phyloP scores from a whole-genome alignment of 2,797 vertebrate species.

The Cynopterus sphinx region DNA sequence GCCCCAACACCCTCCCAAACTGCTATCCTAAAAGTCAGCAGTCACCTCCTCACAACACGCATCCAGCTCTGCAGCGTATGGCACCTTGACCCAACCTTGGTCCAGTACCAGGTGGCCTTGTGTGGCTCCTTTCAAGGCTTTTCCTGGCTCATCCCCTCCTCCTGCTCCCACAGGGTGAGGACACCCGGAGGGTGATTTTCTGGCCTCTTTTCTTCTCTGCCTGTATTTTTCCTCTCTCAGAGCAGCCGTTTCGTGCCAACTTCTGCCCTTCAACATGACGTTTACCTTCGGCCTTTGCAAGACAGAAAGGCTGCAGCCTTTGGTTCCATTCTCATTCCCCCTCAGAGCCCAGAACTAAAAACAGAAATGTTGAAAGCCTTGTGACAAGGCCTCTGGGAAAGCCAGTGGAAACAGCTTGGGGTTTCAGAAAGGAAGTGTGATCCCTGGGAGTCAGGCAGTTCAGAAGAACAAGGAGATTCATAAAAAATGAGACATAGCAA shows the following conservation, averaged over 20 bases:
- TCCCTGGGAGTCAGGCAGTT: not conserved
- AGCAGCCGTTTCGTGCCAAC: not conserved
- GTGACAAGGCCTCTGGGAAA: not conserved
- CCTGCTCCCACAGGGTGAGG: not conserved
- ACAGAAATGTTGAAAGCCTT: not conserved
- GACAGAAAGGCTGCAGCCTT: not conserved
- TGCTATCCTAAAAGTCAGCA: not conserved
- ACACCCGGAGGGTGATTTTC: not conserved
- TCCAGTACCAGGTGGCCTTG: not conserved
- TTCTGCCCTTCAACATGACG: not conserved
- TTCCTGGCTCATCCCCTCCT: not conserved
- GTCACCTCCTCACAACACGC: not conserved
- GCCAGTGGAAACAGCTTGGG: not conserved
- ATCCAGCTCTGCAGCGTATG: not conserved
- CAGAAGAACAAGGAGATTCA: not conserved
- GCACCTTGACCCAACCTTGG: accelerated
- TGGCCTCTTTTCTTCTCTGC: not conserved
- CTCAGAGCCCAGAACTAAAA: not conserved
- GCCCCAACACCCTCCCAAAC: not conserved
- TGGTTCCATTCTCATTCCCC: not conserved
- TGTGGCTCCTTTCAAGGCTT: not conserved
- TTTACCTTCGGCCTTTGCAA: not conserved
- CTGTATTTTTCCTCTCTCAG: not conserved
- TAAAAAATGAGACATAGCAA: accelerated
- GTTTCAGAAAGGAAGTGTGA: not conserved